Evolutionary conservation across 2,888 invertebrate species (phyloP).

Genomic region (Andrena praecox): DNA sequence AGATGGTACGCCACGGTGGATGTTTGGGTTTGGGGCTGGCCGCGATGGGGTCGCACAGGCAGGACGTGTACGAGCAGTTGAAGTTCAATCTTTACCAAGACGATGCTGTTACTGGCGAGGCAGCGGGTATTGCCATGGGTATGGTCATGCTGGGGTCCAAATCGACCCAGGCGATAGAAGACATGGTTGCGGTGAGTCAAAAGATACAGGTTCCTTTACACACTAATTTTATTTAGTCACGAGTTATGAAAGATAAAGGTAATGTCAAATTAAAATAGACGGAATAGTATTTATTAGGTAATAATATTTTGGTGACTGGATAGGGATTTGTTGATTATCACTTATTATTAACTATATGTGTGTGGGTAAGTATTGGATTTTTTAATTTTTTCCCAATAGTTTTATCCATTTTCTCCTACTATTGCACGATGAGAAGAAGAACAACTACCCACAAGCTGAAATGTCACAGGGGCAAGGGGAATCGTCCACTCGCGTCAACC

Average conservation of each 20-base stretch:
- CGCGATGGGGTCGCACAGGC: conserved; percentile 98
- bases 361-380: not conserved
- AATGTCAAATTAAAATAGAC: not conserved
- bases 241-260: too few relatives aligned
- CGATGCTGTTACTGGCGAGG: conserved; percentile 99
- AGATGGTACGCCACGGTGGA: conserved; percentile 98
- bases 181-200: conserved; percentile 93
- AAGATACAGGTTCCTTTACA: not conserved
- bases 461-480: too few relatives aligned
- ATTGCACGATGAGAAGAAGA: too few relatives aligned
- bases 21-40: conserved; percentile 98
- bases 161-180: conserved; percentile 94
- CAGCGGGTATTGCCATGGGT: conserved; percentile 99
- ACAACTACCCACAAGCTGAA: too few relatives aligned
- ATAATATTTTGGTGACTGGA: too few relatives aligned
- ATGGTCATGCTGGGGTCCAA: conserved; percentile 99
- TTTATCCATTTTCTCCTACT: not conserved
- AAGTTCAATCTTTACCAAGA: conserved; percentile 99
- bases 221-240: not conserved
- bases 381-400: not conserved
- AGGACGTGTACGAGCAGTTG: conserved; percentile 98
- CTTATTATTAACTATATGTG: too few relatives aligned
- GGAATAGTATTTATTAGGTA: not conserved
- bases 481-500: too few relatives aligned
- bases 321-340: too few relatives aligned